Base-by-base conservation (phyloP, 2,797 vertebrate species). In the Iguana delicatissima region DNA sequence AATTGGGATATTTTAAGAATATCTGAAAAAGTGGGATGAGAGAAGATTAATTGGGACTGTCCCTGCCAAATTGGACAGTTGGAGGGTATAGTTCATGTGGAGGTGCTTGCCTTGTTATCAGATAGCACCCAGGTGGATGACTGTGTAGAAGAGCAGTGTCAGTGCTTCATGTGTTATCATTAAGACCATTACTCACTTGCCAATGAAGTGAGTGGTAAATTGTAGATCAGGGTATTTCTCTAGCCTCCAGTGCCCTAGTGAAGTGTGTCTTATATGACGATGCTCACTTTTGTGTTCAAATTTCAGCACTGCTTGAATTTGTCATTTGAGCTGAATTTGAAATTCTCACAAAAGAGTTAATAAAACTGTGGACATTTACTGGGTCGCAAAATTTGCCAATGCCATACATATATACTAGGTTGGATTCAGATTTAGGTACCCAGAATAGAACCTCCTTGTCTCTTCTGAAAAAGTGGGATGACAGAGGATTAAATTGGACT, bases 301-400 rank as follows among this genome's bases (percentile, higher is more conserved):
- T 46, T 87, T 77, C 46, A 64, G 3, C 5, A 67, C 29, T 69
- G 59, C 6, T 26, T 46, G 52, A 88, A 67, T 7, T 57, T 55
- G 8, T 84, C 55, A 18, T 42, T 55, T 26, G 24, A 59, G 62
- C 24, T 46, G 55, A 69, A 79, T 90, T 87, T 89, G 73, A 81
- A 89, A 90, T 90, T 84, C 18, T 46, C 57, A 82, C 29, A 35
- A 69, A 62, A 69, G 29, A 55, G 35, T 81, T 18, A 67, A 29
- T 72, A 52, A 52, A 52, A 10, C 55, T 82, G 18, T 22, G 20
- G n/a, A 24, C 35, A 81, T 55, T 38, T 87, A 18, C 79, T 42
- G 46, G 42, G 26, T 7, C 29, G 73, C 46, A 52, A 67, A 5
- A 22, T 73, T 85, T 16, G 8, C 46, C 46, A n/a, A n/a, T 5